Evolutionary conservation across 1,140 invertebrate genomes (phyloP).

Genomic region (Drosophila baimaii): DNA sequence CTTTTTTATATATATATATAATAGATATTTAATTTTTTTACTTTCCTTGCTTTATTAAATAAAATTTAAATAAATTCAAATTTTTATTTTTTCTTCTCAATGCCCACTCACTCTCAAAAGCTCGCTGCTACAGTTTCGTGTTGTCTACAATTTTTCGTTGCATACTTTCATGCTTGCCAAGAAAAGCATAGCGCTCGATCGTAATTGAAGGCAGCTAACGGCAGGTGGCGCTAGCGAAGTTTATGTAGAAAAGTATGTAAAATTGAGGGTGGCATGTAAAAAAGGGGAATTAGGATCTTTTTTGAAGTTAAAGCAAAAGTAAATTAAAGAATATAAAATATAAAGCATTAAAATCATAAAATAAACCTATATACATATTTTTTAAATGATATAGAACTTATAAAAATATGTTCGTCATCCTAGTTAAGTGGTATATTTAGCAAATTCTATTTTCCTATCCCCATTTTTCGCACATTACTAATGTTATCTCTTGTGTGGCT

Average conservation of each 20-base stretch:
- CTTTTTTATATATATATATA: neutral
- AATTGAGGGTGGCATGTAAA: neutral
- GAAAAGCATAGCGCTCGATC: constrained; percentile 21
- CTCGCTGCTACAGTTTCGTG: constrained; percentile 21
- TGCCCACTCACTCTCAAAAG: constrained; percentile 17
- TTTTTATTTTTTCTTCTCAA: neutral
- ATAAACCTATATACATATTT: neutral
- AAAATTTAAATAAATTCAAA: neutral
- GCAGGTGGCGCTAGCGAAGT: constrained; percentile 9
- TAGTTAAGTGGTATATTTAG: neutral
- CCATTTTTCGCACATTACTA: neutral
- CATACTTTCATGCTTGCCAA: constrained; percentile 61
- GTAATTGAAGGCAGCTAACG: neutral
- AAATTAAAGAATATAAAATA: neutral
- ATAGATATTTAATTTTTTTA: neutral
- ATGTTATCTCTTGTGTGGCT: neutral
- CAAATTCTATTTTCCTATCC: neutral
- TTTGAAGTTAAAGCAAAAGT: neutral
- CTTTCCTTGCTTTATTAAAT: no score
- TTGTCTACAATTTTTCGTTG: constrained; percentile 26
- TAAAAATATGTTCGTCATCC: no score
- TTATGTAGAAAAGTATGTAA: constrained; percentile 14
- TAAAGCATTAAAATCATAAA: neutral
- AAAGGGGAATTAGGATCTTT: neutral
- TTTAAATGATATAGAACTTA: neutral